Base-by-base conservation (phyloP, 2,888 invertebrate genomes). In the Gandaritis pyraliata region DNA sequence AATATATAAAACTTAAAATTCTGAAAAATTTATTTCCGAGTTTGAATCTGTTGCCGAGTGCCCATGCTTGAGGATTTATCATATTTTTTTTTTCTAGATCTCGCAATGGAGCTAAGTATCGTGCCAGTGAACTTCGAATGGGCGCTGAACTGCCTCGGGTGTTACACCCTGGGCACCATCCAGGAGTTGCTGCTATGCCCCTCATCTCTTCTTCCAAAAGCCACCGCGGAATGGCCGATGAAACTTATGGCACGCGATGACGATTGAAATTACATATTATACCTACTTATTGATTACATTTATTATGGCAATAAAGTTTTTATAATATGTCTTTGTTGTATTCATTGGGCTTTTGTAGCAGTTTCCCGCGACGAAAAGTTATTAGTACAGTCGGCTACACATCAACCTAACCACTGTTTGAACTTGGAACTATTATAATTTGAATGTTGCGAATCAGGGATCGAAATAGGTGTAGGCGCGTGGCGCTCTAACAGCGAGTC, bases 61-160 rank as follows among this genome's bases (percentile, higher is more conserved):
- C n/a, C n/a, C n/a, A n/a, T n/a, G n/a, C n/a, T n/a, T n/a, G n/a
- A n/a, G n/a, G n/a, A n/a, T n/a, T n/a, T n/a, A n/a, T n/a, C n/a
- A n/a, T n/a, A n/a, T n/a, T n/a, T 10, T 43, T 41, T 43, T 8
- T 53, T 53, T 16, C 18, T 80, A 92, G 92, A 86, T 66, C 78
- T 92, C 36, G 86, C 90, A 2, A 78, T 89, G 80, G 77, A 87
- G 56, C 71, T 83, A 46, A 72, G 72, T 51, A 78, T 92, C 15
- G 90, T 92, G 43, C 92, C 92, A 2, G 86, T 93, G 41, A 90
- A 91, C 74, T 86, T 81, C 73, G 91, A 92, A 65, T 93, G 93
- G 93, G 88, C 80, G n/a, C 74, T 92, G n/a, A 90, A 91, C 71
- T 87, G 88, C 65, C 78, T 93, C 15, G 91, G 92, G 7, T 74